Base-by-base conservation (phyloP, 2,797 vertebrate genomes). In the Malacoctenus gilli region DNA sequence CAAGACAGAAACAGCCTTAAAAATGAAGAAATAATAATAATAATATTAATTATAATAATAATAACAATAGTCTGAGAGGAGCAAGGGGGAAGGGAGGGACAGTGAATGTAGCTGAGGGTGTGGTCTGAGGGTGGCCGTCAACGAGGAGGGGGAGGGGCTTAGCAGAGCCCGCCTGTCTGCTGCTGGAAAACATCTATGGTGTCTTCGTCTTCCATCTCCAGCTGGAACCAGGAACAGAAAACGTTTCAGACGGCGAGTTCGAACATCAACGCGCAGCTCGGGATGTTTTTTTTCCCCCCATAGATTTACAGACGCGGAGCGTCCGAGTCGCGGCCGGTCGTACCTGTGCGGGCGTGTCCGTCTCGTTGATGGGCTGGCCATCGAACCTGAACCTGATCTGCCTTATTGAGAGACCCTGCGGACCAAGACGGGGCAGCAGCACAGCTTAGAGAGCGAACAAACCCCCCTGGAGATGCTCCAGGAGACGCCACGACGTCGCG, bases 191-290 rank as follows among this genome's bases (percentile, higher is more conserved):
- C 95, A 5, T 98, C 94, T 5, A 96, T 97, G 61, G 92, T 98
- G 91, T 98, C 96, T 83, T 98, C 91, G 4, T 97, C 95, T 79
- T 98, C 95, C 97, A 96, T 98, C 93, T 98, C 96, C 89, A 99
- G 91, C 96, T 98, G 82, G 25, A n/a, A 28, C 25, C 25, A 28
- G 1, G 4, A 2, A 28, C 6, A 28, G 9, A 28, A 28, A 3
- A 28, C 6, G 25, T 4, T 1, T 9, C 25, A 28, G 6, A 67
- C 9, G 65, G 16, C 13, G 2, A 19, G 54, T 18, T 13, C 6
- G 14, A 36, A 37, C 18, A 54, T 32, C 8, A 40, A 40, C 5
- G 8, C n/a, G 35, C 39, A 37, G 21, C 2, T 20, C 2, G n/a
- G n/a, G n/a, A n/a, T n/a, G n/a, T n/a, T n/a, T n/a, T n/a, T n/a